Percentiles rank a stretch among this genome's conserved stretches.
phyloP scores from a whole-genome alignment of 2,113 vertebrate genomes.

The Thoracochromis brauschi region DNA sequence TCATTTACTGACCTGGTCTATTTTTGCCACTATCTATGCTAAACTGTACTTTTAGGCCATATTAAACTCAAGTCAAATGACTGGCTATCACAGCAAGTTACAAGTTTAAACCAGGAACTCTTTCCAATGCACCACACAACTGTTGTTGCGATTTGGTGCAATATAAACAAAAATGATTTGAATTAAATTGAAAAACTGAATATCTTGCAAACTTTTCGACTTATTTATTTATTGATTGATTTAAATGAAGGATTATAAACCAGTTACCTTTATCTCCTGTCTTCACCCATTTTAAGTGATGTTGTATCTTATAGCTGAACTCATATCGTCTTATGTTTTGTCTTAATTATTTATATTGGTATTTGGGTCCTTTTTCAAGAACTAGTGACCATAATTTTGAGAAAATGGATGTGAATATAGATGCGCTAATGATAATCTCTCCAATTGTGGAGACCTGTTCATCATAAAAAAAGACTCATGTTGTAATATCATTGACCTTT shows the following conservation, averaged over 20 bases:
- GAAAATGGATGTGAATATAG: background rate
- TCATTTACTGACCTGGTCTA: background rate
- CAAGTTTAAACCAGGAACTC: background rate
- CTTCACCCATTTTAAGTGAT: background rate
- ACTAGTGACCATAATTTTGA: background rate
- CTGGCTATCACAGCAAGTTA: background rate
- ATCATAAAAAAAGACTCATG: background rate
- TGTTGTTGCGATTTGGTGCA: background rate
- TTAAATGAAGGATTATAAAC: background rate
- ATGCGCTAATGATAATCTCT: background rate
- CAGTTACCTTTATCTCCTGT: background rate
- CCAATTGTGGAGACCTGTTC: background rate
- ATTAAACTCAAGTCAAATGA: background rate
- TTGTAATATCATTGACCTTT: background rate
- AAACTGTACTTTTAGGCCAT: background rate
- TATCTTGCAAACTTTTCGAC: background rate
- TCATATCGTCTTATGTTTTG: background rate
- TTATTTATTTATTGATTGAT: background rate
- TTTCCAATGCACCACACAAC: rapidly evolving
- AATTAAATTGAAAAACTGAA: background rate
- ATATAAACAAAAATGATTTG: background rate
- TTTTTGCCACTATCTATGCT: background rate
- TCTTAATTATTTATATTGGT: background rate
- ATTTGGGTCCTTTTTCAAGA: background rate
- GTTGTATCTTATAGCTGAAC: background rate